Evolutionary conservation across 2,888 invertebrate genomes (phyloP), one percentile per base, ranked within the genome.

Genomic region (Baronia brevicornis): DNA sequence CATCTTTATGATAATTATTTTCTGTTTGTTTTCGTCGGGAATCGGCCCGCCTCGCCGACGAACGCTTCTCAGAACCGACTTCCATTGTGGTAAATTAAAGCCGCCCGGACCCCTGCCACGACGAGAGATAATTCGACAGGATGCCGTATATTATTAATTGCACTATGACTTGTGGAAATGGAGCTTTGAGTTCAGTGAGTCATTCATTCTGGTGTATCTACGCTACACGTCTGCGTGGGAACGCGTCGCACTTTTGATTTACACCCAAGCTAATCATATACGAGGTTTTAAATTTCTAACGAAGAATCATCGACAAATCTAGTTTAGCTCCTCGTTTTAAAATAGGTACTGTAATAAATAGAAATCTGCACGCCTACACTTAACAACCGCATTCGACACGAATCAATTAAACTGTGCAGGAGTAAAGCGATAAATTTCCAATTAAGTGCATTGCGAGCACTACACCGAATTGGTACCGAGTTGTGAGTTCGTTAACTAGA

Each of bases 1-100:
- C 82, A 82, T 84, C 82, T 82, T 84, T 82, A 82, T 82, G 82
- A 80, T 84, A 84, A 84, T 84, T 82, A 84, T 82, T 84, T 82
- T 79, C 77, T 84, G 82, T 84, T 84, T 82, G 84, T 84, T 84
- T 84, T 84, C 80, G 79, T 74, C 75, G 71, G 74, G 78, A 75
- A 78, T 79, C 80, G 78, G 68, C 70, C 77, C 79, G 78, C 78
- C 75, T 77, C 72, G 70, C 73, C 67, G 68, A 36, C 51, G 73
- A 63, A 67, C 77, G 77, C 70, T 84, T 82, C 82, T 78, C 75
- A 67, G 82, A 84, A 82, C 73, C 73, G 62, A 71, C 75, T 73
- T 79, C 80, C 79, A 82, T 82, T 82, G 84, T 84, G 82, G 80
- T 80, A 79, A 80, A 80, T 80, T 80, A 80, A 79, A 80, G 79